Base-by-base conservation (phyloP, 2,797 vertebrate species). In the Apogon hyalosoma region DNA sequence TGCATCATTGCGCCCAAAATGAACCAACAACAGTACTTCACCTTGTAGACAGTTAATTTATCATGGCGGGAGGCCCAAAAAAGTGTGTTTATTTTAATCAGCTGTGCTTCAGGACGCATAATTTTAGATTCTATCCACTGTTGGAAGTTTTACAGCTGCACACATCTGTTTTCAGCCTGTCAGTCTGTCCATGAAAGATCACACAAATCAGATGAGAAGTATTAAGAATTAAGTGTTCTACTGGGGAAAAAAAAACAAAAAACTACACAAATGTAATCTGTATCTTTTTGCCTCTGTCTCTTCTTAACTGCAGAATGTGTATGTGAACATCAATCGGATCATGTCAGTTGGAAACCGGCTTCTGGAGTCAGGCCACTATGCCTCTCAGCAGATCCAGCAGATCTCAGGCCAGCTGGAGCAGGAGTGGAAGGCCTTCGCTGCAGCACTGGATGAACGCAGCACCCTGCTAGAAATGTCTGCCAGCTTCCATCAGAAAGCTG, bases 281-380 rank as follows among this genome's bases (percentile, higher is more conserved):
- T 46, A 24, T 24, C 21, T 1, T 8, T 13, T 47, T 38, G 14
- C 24, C 18, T 56, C 24, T 60, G 3, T 69, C 59, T 73, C 42
- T 69, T 38, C 49, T 42, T 12, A 15, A 58, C 63, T 28, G 0
- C 70, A 99, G 98, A 99, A 99, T 42, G 98, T 99, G 73, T 99
- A 98, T 1, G 98, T 99, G 71, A 99, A 99, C 93, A 99, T 99
- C 82, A 99, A 97, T 88, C 96, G 98, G 82, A 99, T 99, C 88
- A 98, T 99, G 97, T 99, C 98, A 0, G 98, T 99, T 40, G 98
- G 97, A 43, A 98, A 94, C 82, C 96, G 98, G 57, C 90, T 99
- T 87, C 94, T 99, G 6, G 98, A 99, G 89, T 98, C 97, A 0
- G 97, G 97, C 68, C 98, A 99, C 90, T 99, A 99, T 0, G 98